Conservation (phyloP, 2,888 invertebrate genomes). For the Lucinisca nassula region DNA sequence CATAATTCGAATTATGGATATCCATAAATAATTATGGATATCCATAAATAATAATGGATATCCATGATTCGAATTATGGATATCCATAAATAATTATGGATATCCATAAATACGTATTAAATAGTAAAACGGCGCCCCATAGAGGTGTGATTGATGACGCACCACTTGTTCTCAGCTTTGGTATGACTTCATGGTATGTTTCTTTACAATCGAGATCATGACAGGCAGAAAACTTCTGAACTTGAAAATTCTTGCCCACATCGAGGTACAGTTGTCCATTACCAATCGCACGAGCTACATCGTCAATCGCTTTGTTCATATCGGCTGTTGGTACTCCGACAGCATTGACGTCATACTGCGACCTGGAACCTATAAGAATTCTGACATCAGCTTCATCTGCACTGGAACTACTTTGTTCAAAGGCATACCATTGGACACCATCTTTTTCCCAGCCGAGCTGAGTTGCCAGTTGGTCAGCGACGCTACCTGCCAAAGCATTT, state of each 20-base stretch:
- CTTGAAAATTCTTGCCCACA: neutral
- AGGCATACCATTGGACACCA: conserved; percentile 14
- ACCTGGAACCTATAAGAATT: neutral
- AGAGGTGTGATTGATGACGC: too few species aligned
- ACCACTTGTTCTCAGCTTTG: too few species aligned
- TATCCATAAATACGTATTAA: too few species aligned
- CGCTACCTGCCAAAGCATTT: neutral
- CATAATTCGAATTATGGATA: too few species aligned
- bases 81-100: too few species aligned
- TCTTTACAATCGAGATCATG: neutral
- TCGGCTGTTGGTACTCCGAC: neutral
- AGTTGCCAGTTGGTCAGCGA: neutral
- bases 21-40: too few species aligned
- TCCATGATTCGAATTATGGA: too few species aligned
- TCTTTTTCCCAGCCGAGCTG: neutral
- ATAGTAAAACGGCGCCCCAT: too few species aligned
- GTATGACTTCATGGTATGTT: neutral
- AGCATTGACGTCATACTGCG: neutral
- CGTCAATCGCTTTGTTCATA: neutral
- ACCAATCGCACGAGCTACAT: neutral
- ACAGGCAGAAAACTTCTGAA: neutral
- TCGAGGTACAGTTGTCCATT: neutral
- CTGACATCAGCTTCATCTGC: neutral
- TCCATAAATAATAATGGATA: too few species aligned
- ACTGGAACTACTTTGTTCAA: too few species aligned